These are phyloP conservation scores for Stichodactyla mertensii DNA, from an alignment of 64 coral and sea anemone species.

Conservation along the genomic window DNA sequence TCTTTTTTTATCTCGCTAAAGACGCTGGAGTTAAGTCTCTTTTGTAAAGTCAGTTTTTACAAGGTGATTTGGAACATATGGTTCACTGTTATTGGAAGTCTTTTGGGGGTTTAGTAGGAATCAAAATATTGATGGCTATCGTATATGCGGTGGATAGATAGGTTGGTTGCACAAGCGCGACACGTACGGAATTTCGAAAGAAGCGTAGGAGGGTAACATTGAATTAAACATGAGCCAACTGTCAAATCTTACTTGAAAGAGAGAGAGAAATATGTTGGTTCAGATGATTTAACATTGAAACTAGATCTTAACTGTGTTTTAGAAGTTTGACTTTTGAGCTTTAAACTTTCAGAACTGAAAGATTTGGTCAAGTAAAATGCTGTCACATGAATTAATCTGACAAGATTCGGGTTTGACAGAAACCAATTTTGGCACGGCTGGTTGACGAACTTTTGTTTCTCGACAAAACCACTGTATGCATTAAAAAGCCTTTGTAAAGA, in stretches of 20 bases:
- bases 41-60: background rate
- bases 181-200: background rate
- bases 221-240: conserved; percentile 14
- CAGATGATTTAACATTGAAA: conserved; percentile 26
- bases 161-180: background rate
- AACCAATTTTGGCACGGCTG: conserved; percentile 28
- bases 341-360: background rate
- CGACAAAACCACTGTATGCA: conserved; percentile 19
- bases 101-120: background rate
- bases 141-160: background rate
- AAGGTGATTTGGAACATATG: conserved; percentile 12
- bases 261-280: background rate
- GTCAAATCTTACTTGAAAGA: conserved; percentile 2
- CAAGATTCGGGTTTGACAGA: background rate
- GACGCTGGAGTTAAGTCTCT: background rate
- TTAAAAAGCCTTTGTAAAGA: conserved; percentile 7
- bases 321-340: background rate
- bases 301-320: background rate
- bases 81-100: background rate
- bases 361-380: background rate
- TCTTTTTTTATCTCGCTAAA: background rate
- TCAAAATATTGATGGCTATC: conserved; percentile 10
- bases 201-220: conserved; percentile 6
- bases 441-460: conserved; percentile 9
- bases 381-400: background rate